Evolutionary conservation across 2,888 invertebrate species (phyloP), one percentile per base, ranked within the genome.

Genomic region (Alcis repandata): DNA sequence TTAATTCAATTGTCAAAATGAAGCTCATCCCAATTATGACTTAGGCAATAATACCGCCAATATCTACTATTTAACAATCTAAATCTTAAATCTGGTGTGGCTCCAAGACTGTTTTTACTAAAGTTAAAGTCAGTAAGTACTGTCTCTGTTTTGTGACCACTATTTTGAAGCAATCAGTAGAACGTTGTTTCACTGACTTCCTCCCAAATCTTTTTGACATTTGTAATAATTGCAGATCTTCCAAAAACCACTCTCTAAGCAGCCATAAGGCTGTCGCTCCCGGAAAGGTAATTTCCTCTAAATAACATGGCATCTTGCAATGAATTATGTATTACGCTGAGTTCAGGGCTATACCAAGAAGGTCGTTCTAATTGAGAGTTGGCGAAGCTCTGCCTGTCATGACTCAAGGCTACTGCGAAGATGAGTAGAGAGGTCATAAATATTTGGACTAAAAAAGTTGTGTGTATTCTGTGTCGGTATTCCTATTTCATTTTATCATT

Each of bases 301-400:
- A 62, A 62, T 63, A 56, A 67, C 59, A 49, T 63, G 67, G 59
- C 63, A 59, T 63, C 67, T 58, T 54, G 59, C 65, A 49, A 63
- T 67, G 67, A 67, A 67, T 67, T 59, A 67, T 67, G 63, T 67
- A 66, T 67, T n/a, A 59, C 32, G 49, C 41, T 36, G 59, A 51
- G 67, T 59, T 56, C 53, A 51, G 59, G 59, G 45, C 56, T 56
- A 22, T 51, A 46, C 48, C 53, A 52, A 45, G 65, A 53, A 61
- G 58, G 67, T 59, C 52, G 63, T 20, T 54, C 62, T 67, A 67
- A 67, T 67, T 67, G 59, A 51, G 59, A 49, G 59, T 20, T 41
- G 43, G 38, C 41, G 49, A 41, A 33, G 36, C 56, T 33, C 27
- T 49, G 19, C 36, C 46, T 17, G 54, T 19, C 40, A 13, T 54